Percentiles rank a stretch among this genome's conserved stretches.
Conservation (phyloP, 2,113 vertebrate genomes). For the Hirundichthys speculiger region DNA sequence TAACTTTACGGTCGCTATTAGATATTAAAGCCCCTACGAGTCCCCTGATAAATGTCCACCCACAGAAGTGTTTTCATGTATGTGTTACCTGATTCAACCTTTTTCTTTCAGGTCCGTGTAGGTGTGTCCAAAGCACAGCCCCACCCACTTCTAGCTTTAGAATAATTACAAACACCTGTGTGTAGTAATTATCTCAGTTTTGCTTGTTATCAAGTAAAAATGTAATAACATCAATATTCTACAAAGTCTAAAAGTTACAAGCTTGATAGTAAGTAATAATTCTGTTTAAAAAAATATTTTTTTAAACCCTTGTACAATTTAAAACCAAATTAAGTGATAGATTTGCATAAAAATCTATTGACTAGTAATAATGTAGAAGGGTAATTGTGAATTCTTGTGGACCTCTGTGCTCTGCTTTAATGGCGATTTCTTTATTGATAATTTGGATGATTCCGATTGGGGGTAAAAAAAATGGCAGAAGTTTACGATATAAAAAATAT, state of each 20-base stretch:
- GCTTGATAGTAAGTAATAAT: neutral
- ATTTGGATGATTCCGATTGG: too few relatives aligned
- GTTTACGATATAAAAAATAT: neutral
- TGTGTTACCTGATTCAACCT: neutral
- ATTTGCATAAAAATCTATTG: neutral
- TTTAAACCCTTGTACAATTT: neutral
- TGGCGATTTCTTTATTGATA: too few relatives aligned
- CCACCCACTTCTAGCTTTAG: neutral
- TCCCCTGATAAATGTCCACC: neutral
- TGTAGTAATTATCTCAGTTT: neutral
- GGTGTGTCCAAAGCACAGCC: neutral
- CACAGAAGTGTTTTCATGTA: neutral
- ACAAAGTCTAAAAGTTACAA: neutral
- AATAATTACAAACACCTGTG: slow-evolving; percentile 15
- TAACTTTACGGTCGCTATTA: neutral
- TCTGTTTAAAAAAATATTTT: neutral
- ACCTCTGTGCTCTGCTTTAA: neutral
- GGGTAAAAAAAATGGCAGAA: too few relatives aligned
- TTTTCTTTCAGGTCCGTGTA: neutral
- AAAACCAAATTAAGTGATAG: neutral
- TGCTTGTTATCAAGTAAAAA: neutral
- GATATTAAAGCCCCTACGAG: neutral
- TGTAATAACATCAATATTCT: neutral
- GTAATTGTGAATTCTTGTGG: slow-evolving; percentile 2
- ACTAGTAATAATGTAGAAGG: slow-evolving; percentile 7